Percentiles rank a stretch among this genome's conserved stretches.
phyloP scores from a whole-genome alignment of 2,888 invertebrate species.

The Girardia tigrina region DNA sequence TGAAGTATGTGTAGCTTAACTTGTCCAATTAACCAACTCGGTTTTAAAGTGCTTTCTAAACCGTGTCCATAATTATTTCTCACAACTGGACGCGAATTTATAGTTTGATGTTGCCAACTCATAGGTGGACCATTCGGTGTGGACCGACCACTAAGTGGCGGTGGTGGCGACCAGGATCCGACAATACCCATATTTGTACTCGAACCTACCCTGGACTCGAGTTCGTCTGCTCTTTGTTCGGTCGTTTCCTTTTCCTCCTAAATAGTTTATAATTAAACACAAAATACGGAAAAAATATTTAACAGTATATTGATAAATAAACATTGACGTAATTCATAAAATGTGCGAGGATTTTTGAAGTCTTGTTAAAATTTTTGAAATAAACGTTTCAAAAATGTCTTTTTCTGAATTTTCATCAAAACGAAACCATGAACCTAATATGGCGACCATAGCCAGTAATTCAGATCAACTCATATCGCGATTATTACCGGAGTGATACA shows the following conservation, averaged over 20 bases:
- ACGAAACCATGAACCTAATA: too few relatives aligned
- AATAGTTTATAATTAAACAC: too few relatives aligned
- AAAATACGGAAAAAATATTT: too few relatives aligned
- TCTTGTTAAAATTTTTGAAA: too few relatives aligned
- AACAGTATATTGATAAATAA: too few relatives aligned
- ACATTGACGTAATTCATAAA: too few relatives aligned
- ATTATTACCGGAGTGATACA: too few relatives aligned
- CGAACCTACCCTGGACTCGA: slow-evolving; percentile 76
- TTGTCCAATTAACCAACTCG: slow-evolving; percentile 6
- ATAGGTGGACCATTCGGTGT: slow-evolving; percentile 55
- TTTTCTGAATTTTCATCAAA: too few relatives aligned
- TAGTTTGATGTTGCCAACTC: slow-evolving; percentile 13
- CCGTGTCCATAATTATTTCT: slow-evolving; percentile 2
- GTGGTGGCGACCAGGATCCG: slow-evolving; percentile 30
- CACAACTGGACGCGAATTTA: background rate
- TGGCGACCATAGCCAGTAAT: too few relatives aligned
- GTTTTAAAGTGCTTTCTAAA: background rate
- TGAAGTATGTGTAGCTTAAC: background rate
- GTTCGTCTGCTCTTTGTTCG: slow-evolving; percentile 86
- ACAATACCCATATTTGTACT: slow-evolving; percentile 28
- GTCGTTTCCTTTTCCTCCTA: slow-evolving; percentile 75
- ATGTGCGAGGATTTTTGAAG: too few relatives aligned
- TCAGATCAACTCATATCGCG: too few relatives aligned
- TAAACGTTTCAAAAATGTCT: too few relatives aligned
- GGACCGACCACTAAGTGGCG: slow-evolving; percentile 67